Base-by-base conservation (phyloP, 2,797 vertebrate species). In the Enteromius paludinosus region DNA sequence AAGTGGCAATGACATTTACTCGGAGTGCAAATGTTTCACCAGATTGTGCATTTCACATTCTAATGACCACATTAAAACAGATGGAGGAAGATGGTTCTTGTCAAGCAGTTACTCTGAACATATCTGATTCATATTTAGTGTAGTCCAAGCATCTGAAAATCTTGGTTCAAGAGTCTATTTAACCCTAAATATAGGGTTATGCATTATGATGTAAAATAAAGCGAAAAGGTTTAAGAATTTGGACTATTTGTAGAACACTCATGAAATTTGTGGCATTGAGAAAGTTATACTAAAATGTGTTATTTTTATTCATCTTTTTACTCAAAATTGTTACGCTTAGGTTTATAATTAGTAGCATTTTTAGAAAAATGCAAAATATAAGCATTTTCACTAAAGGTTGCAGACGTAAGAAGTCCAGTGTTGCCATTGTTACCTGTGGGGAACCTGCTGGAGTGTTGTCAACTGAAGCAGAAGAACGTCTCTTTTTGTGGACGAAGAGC, bases 401-500 rank as follows among this genome's bases (percentile, higher is more conserved):
- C 18, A 54, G 20, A 23, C 20, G 5, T 33, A 17, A 11, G 25
- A 1, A 59, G 8, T 20, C 12, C 25, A 3, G 4, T 52, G 17
- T 49, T 5, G 15, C 33, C n/a, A 3, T 38, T 33, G 12, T 45
- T 95, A 99, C 98, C 97, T 98, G 98, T 84, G 97, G 97, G 84
- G 98, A 98, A 17, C 97, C 98, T 14, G 93, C 97, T n/a, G 98
- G 98, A 0, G 97, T 98, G 92, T 98, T 99, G 91, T 99, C 98
- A 76, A 98, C 95, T 0, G 98, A 99, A 3, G 96, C 85, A 5
- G 97, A 97, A 1, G 96, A 96, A 41, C 97, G 97, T 88, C 98
- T 97, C 90, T 99, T 99, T 92, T 99, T 99, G 89, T 98, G 97
- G 83, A 97, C 97, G 87, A 99, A 99, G 82, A 98, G 97, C 90